A percentile compares a stretch with the other conserved stretches of the same genome.
Conservation (phyloP, 2,888 invertebrate species). For the Helobdella robusta region DNA sequence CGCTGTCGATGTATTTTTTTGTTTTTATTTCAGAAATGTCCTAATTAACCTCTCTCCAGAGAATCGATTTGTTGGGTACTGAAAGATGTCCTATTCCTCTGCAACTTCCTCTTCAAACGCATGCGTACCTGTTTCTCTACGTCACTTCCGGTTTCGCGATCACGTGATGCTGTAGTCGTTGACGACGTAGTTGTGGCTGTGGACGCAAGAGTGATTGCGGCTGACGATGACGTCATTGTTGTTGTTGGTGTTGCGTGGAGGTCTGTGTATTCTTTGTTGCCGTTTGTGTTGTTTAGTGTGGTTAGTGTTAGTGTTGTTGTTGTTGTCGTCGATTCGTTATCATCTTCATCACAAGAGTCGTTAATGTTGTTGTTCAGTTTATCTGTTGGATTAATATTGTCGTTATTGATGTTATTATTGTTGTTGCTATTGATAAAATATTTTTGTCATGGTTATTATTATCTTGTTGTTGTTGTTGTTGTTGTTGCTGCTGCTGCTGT, state of each 20-base stretch:
- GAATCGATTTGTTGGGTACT: conserved; percentile 95
- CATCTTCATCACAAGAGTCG: neutral
- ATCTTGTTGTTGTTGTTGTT: too few species aligned
- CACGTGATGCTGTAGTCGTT: neutral
- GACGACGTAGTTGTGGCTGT: neutral
- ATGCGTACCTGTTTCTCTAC: conserved; percentile 64
- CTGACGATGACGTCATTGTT: neutral
- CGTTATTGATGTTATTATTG: conserved; percentile 6
- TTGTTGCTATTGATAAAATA: too few species aligned
- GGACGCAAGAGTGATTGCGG: neutral
- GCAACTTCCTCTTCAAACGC: conserved; percentile 84
- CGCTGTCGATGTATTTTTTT: too few species aligned
- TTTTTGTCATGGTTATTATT: too few species aligned
- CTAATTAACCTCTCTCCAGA: conserved; percentile 75
- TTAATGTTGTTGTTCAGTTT: neutral
- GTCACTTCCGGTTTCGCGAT: conserved; percentile 12
- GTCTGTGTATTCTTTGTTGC: conserved; percentile 5
- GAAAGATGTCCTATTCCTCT: conserved; percentile 92
- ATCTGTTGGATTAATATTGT: neutral
- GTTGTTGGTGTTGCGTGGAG: conserved; percentile 15
- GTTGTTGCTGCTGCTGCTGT: too few species aligned
- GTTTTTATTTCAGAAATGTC: too few species aligned
- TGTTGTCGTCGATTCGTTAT: neutral
- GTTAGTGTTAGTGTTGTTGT: conserved; percentile 8
- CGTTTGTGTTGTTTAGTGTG: neutral